Percentiles rank a stretch among this genome's conserved stretches.
These are phyloP conservation scores for Ophioninae sp. DNA, from an alignment of 2,888 invertebrate genomes.

Conservation along the genomic window DNA sequence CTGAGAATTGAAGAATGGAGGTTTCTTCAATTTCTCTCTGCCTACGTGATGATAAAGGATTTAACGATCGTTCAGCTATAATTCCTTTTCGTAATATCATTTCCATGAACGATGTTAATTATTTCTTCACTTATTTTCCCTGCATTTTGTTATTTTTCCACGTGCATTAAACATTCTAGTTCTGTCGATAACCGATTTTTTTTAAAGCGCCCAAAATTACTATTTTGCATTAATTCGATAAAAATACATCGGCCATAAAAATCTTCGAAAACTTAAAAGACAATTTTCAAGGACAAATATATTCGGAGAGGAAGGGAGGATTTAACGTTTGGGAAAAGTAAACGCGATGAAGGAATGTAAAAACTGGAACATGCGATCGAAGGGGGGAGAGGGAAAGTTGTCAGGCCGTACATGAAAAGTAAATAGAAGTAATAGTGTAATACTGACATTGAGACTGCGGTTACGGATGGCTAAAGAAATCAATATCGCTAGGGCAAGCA, in stretches of 20 bases:
- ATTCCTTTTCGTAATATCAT: no score
- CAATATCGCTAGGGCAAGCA: conserved; percentile 57
- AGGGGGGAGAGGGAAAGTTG: conserved; percentile 23
- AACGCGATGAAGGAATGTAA: neutral
- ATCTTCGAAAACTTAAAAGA: neutral
- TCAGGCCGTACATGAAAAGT: conserved; percentile 41
- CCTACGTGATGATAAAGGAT: neutral
- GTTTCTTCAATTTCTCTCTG: neutral
- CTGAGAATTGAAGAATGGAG: neutral
- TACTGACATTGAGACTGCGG: conserved; percentile 17
- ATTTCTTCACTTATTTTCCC: no score
- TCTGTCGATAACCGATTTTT: no score
- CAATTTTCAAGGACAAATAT: neutral
- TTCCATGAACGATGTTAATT: no score
- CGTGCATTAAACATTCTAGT: no score
- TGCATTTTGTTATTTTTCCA: no score
- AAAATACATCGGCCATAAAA: neutral
- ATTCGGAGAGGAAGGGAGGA: neutral
- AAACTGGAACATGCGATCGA: conserved; percentile 35
- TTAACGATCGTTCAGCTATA: no score
- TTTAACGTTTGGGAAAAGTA: neutral
- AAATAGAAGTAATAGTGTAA: conserved; percentile 51
- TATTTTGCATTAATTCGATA: no score
- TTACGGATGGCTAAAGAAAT: conserved; percentile 55
- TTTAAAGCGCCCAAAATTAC: no score